Conservation (phyloP, 2,888 invertebrate species). For the Exephanes ischioxanthus region DNA sequence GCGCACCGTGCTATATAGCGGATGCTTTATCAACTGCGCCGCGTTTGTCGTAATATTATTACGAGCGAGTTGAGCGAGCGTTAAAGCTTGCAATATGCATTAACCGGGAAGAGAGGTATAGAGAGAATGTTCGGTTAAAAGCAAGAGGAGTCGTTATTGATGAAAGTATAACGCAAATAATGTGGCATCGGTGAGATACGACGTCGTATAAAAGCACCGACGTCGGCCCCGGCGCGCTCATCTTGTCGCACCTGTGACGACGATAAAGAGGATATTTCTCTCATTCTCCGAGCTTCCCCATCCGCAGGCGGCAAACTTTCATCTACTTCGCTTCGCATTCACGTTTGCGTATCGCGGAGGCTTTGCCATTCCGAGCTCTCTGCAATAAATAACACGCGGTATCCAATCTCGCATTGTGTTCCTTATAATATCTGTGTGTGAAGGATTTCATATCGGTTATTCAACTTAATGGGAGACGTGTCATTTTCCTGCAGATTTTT, state of each 20-base stretch:
- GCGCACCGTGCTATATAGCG: constrained; percentile 9
- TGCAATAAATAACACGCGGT: not conserved
- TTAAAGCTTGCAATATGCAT: constrained; percentile 48
- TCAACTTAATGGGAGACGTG: not conserved
- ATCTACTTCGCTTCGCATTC: constrained; percentile 38
- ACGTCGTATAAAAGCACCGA: constrained; percentile 58
- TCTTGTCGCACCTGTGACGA: constrained; percentile 48
- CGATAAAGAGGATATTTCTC: constrained; percentile 54
- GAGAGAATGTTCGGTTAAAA: constrained; percentile 8
- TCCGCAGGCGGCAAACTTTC: constrained; percentile 31
- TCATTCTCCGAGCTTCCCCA: constrained; percentile 42
- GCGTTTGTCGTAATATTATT: constrained; percentile 57
- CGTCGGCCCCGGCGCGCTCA: constrained; percentile 19
- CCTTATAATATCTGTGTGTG: not conserved
- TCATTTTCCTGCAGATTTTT: not conserved
- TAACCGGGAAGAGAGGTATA: not conserved
- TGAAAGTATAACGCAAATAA: constrained; percentile 63
- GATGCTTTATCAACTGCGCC: constrained; percentile 51
- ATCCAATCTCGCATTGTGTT: not conserved
- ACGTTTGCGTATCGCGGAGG: not conserved
- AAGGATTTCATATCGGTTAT: not conserved
- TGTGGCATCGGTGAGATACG: constrained; percentile 63
- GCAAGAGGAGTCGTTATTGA: constrained; percentile 56
- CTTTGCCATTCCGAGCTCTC: not conserved
- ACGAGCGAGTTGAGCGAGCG: constrained; percentile 22